phyloP scores from a whole-genome alignment of 2,888 invertebrate genomes.

The Malthinus flaveolus region DNA sequence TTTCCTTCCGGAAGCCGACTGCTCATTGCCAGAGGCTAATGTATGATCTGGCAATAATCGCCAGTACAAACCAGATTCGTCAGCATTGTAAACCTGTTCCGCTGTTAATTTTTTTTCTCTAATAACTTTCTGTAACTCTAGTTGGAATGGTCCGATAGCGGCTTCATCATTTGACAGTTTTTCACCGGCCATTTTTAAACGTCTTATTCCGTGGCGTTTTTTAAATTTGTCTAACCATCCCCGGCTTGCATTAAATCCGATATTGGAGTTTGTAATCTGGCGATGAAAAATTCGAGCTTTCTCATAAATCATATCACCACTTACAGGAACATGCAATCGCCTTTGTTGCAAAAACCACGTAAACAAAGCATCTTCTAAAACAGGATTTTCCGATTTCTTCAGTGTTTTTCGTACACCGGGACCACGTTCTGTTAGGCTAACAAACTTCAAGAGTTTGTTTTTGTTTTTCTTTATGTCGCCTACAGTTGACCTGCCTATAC shows the following conservation, averaged over 20 bases:
- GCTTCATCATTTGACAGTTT: constrained; percentile 24
- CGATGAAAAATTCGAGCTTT: constrained; percentile 2
- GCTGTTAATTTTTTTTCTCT: constrained; percentile 13
- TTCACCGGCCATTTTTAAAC: constrained; percentile 19
- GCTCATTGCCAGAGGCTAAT: constrained; percentile 25
- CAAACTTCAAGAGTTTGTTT: no score
- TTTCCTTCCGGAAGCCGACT: constrained; percentile 34
- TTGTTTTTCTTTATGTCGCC: no score
- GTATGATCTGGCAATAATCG: constrained; percentile 33
- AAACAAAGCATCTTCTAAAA: constrained; percentile 11
- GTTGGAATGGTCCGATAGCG: constrained; percentile 21
- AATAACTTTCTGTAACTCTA: constrained; percentile 8
- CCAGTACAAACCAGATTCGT: constrained; percentile 24
- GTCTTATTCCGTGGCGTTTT: neutral
- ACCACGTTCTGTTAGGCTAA: no score
- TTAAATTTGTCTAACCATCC: neutral
- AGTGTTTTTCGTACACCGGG: no score
- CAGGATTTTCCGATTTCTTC: constrained; percentile 2
- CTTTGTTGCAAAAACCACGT: constrained; percentile 13
- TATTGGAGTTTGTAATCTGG: neutral
- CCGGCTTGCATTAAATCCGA: constrained; percentile 13
- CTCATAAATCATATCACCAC: constrained; percentile 13
- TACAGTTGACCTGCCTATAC: no score
- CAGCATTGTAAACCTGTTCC: constrained; percentile 35
- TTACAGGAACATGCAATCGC: constrained; percentile 11